Conservation (phyloP, 2,888 invertebrate species). For the Drosophila imparisetae region DNA sequence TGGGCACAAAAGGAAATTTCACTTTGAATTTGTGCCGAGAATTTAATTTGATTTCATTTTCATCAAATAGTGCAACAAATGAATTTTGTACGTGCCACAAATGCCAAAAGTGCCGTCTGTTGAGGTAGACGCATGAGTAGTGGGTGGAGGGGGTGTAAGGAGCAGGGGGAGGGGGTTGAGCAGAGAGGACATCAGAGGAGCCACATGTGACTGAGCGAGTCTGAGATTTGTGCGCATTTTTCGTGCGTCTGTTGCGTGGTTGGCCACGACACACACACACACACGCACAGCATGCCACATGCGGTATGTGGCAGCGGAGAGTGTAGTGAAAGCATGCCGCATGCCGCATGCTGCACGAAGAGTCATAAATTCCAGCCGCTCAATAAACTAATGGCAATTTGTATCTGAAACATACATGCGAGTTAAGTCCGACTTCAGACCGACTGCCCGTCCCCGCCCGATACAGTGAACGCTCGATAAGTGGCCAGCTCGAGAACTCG, state of each 20-base stretch:
- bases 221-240: slow-evolving; percentile 74
- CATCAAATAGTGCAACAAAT: slow-evolving; percentile 80
- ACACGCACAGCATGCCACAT: slow-evolving; percentile 12
- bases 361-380: slow-evolving; percentile 71
- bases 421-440: slow-evolving; percentile 8
- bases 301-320: slow-evolving; percentile 1
- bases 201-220: slow-evolving; percentile 53
- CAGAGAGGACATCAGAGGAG: slow-evolving; percentile 21
- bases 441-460: background rate
- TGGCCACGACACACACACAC: slow-evolving; percentile 49
- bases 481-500: background rate
- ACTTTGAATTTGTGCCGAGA: slow-evolving; percentile 75
- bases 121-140: background rate
- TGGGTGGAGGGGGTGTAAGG: background rate
- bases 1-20: slow-evolving; percentile 31
- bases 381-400: slow-evolving; percentile 80
- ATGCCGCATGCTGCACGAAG: slow-evolving; percentile 46
- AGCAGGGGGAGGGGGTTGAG: background rate
- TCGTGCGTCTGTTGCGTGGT: slow-evolving; percentile 60
- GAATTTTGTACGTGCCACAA: slow-evolving; percentile 78
- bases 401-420: slow-evolving; percentile 68
- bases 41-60: slow-evolving; percentile 79
- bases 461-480: background rate
- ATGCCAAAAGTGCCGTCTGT: slow-evolving; percentile 51
- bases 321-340: slow-evolving; percentile 7